These are phyloP conservation scores for Caenorhabditis afra DNA, from an alignment of 2,888 invertebrate species.

Conservation along the genomic window DNA sequence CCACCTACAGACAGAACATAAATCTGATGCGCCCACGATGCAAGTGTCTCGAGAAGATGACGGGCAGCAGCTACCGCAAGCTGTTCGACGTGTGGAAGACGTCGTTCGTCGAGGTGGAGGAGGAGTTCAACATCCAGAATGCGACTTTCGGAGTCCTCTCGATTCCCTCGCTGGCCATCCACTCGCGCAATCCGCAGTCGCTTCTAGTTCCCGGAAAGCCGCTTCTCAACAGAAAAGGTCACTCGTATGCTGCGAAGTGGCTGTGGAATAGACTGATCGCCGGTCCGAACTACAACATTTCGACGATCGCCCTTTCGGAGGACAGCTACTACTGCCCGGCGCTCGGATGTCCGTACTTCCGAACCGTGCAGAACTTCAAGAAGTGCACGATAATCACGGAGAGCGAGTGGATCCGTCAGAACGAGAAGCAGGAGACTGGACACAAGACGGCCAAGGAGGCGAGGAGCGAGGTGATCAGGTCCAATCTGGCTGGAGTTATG, in stretches of 20 bases:
- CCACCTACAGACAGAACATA: slow-evolving; percentile 72
- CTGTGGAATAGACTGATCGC: slow-evolving; percentile 78
- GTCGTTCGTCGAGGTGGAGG: slow-evolving; percentile 67
- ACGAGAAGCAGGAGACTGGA: background rate
- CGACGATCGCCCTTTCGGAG: slow-evolving; percentile 70
- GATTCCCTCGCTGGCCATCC: slow-evolving; percentile 74
- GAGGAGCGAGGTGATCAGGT: slow-evolving; percentile 30
- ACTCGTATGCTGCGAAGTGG: slow-evolving; percentile 79
- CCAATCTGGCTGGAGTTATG: slow-evolving; percentile 54
- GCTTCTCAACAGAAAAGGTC: slow-evolving; percentile 76
- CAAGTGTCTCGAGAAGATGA: slow-evolving; percentile 71
- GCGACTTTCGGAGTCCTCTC: slow-evolving; percentile 74
- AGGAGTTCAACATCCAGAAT: slow-evolving; percentile 75
- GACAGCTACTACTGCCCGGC: slow-evolving; percentile 78
- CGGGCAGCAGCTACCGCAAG: slow-evolving; percentile 67
- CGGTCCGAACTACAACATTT: slow-evolving; percentile 75
- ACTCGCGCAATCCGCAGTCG: slow-evolving; percentile 75
- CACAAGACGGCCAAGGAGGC: slow-evolving; percentile 27
- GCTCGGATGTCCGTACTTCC: slow-evolving; percentile 77
- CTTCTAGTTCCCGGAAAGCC: slow-evolving; percentile 74
- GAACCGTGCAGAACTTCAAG: slow-evolving; percentile 75
- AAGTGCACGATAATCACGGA: slow-evolving; percentile 70
- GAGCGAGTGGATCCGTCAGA: slow-evolving; percentile 56
- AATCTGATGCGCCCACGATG: slow-evolving; percentile 71
- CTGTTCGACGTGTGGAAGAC: slow-evolving; percentile 73